Evolutionary conservation across 2,888 invertebrate genomes (phyloP), one percentile per base, ranked within the genome.

Genomic region (Gastrophysa polygoni): DNA sequence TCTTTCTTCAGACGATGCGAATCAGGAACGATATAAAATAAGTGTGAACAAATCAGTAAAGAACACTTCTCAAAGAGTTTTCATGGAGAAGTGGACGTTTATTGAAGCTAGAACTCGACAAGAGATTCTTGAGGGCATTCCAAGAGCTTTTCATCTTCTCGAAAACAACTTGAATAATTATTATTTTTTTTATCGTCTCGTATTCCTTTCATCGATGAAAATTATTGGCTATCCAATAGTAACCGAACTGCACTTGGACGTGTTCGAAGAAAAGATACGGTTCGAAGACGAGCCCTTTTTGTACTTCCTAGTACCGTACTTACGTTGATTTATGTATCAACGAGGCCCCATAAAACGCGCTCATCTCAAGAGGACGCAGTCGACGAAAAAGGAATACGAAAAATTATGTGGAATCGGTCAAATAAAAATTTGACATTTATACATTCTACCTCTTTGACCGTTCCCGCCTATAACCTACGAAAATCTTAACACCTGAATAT

Each of bases 401-500:
- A 56, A 59, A 59, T 61, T 55, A 59, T 57, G 28, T 47, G 43
- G 63, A 65, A 68, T 70, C 71, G 64, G 61, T 68, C 68, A 73
- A 71, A 77, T 77, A 77, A 76, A 68, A 75, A 66, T 74, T 75
- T 78, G 79, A 79, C 78, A 63, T 78, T 79, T 78, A 79, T 77
- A 75, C 72, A 71, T 76, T 72, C 69, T 68, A 70, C 71, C 65
- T 69, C 70, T 61, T 68, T 70, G 72, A 74, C 71, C 69, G 72
- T 67, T 66, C 69, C 74, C 75, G 74, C 70, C 74, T 72, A 72
- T 73, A 76, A 72, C 70, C 66, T 68, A 79, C 78, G 76, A 78
- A 78, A 78, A 77, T 79, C 80, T 80, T 81, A 81, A 81, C 81
- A 81, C 81, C 81, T 81, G 81, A 81, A 81, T 77, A 75, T 80